Conservation (phyloP, 2,888 invertebrate genomes). For the Schrankia costaestrigalis region DNA sequence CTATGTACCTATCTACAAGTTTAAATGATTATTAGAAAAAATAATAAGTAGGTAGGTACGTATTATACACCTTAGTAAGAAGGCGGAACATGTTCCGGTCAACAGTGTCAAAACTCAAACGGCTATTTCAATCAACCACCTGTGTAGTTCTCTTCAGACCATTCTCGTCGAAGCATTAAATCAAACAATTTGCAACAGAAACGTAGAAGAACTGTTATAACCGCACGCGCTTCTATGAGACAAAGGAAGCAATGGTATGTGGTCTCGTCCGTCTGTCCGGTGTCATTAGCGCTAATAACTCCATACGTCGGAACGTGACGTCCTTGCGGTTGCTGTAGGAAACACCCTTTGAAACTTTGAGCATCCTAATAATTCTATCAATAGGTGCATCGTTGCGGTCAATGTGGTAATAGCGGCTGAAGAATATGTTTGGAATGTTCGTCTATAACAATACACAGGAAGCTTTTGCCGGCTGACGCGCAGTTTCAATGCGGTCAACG, state of each 20-base stretch:
- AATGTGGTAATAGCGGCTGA: constrained; percentile 56
- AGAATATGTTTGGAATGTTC: constrained; percentile 56
- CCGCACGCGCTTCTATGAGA: constrained; percentile 29
- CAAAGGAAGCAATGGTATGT: constrained; percentile 60
- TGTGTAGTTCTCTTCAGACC: no score
- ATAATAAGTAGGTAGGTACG: no score
- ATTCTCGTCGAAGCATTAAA: no score
- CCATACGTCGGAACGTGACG: constrained; percentile 56
- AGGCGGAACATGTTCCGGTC: no score
- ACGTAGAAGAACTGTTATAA: constrained; percentile 7
- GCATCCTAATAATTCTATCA: constrained; percentile 70
- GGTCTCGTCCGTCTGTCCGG: constrained; percentile 48
- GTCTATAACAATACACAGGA: constrained; percentile 46
- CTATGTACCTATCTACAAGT: no score
- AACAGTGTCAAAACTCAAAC: no score
- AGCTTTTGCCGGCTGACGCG: constrained; percentile 31
- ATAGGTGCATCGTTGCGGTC: constrained; percentile 65
- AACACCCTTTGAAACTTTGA: constrained; percentile 50
- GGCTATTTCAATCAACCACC: no score
- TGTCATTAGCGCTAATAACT: constrained; percentile 73
- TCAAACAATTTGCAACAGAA: no score
- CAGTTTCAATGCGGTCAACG: constrained; percentile 31
- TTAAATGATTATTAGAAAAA: no score
- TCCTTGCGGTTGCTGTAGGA: constrained; percentile 64
- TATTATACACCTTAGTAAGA: no score